These are phyloP conservation scores for Oryzias dopingdopingensis DNA, from an alignment of 2,797 vertebrate genomes.

Conservation along the genomic window DNA sequence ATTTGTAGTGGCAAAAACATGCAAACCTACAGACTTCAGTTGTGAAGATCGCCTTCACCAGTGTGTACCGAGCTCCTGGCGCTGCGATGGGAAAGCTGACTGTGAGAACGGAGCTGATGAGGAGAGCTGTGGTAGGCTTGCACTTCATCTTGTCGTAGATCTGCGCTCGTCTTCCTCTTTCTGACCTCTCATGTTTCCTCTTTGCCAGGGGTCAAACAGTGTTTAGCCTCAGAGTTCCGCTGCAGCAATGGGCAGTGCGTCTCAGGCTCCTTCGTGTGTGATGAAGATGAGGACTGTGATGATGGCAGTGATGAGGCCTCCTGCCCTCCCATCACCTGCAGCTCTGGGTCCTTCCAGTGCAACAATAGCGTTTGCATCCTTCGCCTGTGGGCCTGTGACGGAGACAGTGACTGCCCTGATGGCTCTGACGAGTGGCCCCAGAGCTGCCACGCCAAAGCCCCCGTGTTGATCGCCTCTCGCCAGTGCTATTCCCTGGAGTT, in stretches of 20 bases:
- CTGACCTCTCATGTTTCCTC: background rate
- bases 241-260: slow-evolving; percentile 82
- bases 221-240: slow-evolving; percentile 73
- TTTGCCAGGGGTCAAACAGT: slow-evolving; percentile 72
- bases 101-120: slow-evolving; percentile 86
- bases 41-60: slow-evolving; percentile 80
- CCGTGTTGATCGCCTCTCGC: accelerated
- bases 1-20: slow-evolving; percentile 76
- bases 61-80: slow-evolving; percentile 83
- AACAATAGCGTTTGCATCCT: slow-evolving; percentile 79
- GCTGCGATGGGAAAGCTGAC: slow-evolving; percentile 81
- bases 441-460: slow-evolving; percentile 54
- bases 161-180: background rate
- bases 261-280: slow-evolving; percentile 78
- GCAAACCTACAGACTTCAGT: slow-evolving; percentile 77
- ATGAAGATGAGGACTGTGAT: slow-evolving; percentile 79
- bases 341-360: slow-evolving; percentile 74
- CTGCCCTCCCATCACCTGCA: slow-evolving; percentile 77
- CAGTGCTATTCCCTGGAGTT: slow-evolving; percentile 80
- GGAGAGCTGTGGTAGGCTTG: slow-evolving; percentile 77
- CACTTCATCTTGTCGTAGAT: background rate
- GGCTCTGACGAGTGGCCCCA: slow-evolving; percentile 82
- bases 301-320: slow-evolving; percentile 82
- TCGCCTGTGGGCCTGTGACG: slow-evolving; percentile 83
- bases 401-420: slow-evolving; percentile 80